Evolutionary conservation across 2,888 invertebrate genomes (phyloP), one percentile per base, ranked within the genome.

Genomic region (Isoperla grammatica): DNA sequence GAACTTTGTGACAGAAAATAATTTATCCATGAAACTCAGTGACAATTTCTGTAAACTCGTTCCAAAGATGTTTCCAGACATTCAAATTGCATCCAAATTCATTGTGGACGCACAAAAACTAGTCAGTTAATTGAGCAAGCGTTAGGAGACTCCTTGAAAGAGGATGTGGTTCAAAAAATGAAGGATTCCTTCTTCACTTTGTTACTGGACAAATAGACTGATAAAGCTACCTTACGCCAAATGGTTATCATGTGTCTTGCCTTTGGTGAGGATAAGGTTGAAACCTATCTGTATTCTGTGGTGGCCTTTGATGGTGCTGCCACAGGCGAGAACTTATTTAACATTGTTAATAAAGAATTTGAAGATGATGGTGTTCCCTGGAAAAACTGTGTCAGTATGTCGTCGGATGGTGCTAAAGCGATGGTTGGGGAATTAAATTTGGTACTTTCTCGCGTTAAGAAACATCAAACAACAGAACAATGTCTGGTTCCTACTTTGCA

Each of bases 321-420:
- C n/a, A 53, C 23, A 17, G 54, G 54, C 17, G 54, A 37, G 11
- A 37, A 53, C 17, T 17, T 53, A 8, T 53, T 37, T 17, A 9
- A 35, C 6, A 13, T 37, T 3, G 54, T 53, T 19, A 35, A 53
- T 17, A 29, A n/a, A 20, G n/a, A 11, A 53, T 53, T 53, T 35
- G 35, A 53, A 53, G 19, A 53, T 8, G 35, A 17, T 15, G 8
- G 35, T 6, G 29, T 53, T 15, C 8, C 2, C 2, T 53, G 54
- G 54, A 15, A 53, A n/a, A 29, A 37, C 11, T 53, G 37, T 17
- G 2, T 9, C 8, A 53, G 54, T 29, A 53, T 53, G 54, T 53
- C 54, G 8, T 53, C 17, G 11, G 54, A 53, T 35, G 5, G 54
- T 5, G 54, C 37, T 2, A 35, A 35, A 17, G 54, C 17, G 6